Base-by-base conservation (phyloP, 1,140 invertebrate genomes). In the Radopholus similis region DNA sequence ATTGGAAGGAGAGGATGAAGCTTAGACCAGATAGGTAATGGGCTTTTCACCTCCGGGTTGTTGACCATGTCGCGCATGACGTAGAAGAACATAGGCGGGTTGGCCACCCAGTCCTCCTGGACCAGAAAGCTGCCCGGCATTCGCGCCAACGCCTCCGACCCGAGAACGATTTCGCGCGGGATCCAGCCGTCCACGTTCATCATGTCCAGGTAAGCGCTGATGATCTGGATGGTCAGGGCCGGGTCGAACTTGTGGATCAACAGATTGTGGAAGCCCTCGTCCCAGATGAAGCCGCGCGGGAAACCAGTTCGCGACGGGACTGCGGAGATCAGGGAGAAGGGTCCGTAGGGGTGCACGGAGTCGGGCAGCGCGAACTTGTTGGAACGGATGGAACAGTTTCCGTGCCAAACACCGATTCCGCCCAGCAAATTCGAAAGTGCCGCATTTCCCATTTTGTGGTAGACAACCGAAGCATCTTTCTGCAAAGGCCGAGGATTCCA, bases 171-270 rank as follows among this genome's bases (percentile, higher is more conserved):
- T 83, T 99, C 95, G 40, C 95, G 83, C 0, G 95, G 95, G 71
- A 99, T 98, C 95, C 95, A 99, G 0, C 95, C 95, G 83, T 97
- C 92, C 0, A 89, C 87, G 78, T 98, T 97, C 86, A 97, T 92
- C 1, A 64, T 72, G 49, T 73, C 72, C 34, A 73, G 54, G 38
- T 54, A 66, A 2, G 64, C 26, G 13, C 32, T 54, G 34, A 59
- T 42, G 26, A 66, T 66, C 23, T 66, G 30, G 2, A 59, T 18
- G 6, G 72, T 64, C 28, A 70, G 89, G 71, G 91, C 88, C 1
- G 89, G 83, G 83, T 95, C 90, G 92, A 95, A 97, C 60, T 88
- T 85, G 4, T 90, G 88, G 15, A 98, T 89, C 0, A 98, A 83
- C 5, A 98, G 84, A 23, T 93, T 91, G 83, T 99, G 95, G 83